Percentiles rank a stretch among this genome's conserved stretches.
These are phyloP conservation scores for Antechinus stuartii DNA, from an alignment of 2,113 vertebrate genomes.

Conservation along the genomic window DNA sequence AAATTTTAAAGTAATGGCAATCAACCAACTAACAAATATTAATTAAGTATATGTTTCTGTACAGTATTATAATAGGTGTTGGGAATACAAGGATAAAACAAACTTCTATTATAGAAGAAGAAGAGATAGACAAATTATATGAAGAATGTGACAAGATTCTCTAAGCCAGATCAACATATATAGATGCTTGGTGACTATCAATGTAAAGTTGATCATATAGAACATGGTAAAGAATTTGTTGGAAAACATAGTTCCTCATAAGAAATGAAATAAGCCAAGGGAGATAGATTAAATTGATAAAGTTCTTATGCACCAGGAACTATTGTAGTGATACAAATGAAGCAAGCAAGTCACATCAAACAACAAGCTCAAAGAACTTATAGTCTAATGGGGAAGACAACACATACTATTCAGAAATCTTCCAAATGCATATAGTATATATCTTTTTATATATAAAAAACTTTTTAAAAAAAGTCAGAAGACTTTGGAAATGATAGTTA, in stretches of 20 bases:
- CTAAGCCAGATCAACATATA: too few species aligned
- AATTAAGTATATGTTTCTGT: neutral
- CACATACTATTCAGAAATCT: neutral
- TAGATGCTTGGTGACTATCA: too few species aligned
- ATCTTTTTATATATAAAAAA: too few species aligned
- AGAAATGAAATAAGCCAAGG: neutral
- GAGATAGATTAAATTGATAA: neutral
- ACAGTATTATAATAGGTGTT: neutral
- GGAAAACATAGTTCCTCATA: neutral
- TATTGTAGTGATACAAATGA: neutral
- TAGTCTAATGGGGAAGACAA: neutral
- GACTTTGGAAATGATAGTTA: neutral
- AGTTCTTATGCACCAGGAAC: neutral
- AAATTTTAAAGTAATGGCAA: neutral
- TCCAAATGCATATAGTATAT: neutral
- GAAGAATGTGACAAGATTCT: too few species aligned
- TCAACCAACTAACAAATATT: neutral
- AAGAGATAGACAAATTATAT: too few species aligned
- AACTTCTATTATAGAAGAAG: too few species aligned
- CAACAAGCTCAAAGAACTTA: neutral
- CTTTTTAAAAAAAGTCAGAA: neutral
- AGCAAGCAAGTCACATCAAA: neutral
- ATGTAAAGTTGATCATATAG: too few species aligned
- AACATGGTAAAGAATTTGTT: neutral
- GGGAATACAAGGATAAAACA: too few species aligned